Percentiles rank a stretch among this genome's conserved stretches.
Conservation (phyloP, 2,888 invertebrate genomes). For the Archips crataeganus region DNA sequence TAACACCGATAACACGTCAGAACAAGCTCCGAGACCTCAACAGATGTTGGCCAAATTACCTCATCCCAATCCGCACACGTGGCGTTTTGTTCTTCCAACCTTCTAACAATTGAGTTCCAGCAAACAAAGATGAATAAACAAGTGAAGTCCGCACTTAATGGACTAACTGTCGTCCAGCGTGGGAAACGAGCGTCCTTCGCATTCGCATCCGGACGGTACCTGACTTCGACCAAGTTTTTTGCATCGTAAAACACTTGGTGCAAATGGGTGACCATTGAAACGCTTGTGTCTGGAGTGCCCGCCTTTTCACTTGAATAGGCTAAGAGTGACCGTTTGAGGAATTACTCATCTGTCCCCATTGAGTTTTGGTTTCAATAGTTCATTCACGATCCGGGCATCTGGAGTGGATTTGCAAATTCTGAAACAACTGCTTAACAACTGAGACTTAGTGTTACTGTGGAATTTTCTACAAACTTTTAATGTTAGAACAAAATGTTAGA, state of each 20-base stretch:
- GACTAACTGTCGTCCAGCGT: conserved; percentile 62
- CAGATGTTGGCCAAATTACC: conserved; percentile 67
- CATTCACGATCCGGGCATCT: conserved; percentile 17
- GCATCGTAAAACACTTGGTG: conserved; percentile 77
- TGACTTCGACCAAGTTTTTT: conserved; percentile 62
- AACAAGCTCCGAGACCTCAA: conserved; percentile 51
- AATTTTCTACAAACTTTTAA: background rate
- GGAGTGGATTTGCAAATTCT: conserved; percentile 9
- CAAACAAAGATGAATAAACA: conserved; percentile 65
- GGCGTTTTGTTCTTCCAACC: conserved; percentile 71
- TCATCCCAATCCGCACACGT: conserved; percentile 61
- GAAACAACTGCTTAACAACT: too few relatives aligned
- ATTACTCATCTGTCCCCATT: conserved; percentile 53
- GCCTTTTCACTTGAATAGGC: conserved; percentile 54
- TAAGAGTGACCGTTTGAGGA: conserved; percentile 48
- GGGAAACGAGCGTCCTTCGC: conserved; percentile 66
- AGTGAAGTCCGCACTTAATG: conserved; percentile 76
- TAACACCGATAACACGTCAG: conserved; percentile 47
- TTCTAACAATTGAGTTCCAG: conserved; percentile 50
- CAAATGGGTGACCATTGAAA: conserved; percentile 71
- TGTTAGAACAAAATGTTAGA: background rate
- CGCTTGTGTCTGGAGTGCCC: conserved; percentile 61
- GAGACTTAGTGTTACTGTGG: background rate
- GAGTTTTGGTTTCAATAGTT: conserved; percentile 30
- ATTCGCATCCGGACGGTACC: conserved; percentile 82